Base-by-base conservation (phyloP, 2,113 vertebrate species). In the Strix aluco region DNA sequence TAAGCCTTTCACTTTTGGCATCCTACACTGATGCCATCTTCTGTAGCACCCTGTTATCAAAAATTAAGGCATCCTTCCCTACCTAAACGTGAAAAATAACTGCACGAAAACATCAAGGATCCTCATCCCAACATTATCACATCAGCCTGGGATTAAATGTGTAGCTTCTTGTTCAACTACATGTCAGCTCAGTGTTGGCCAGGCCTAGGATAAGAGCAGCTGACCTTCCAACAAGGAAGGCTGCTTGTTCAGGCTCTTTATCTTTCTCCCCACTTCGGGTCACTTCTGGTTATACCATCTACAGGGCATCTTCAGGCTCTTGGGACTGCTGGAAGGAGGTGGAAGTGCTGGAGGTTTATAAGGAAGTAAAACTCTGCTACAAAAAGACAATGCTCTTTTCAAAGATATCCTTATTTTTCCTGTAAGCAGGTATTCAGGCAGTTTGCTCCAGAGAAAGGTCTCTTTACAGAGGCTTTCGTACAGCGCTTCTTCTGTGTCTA, bases 1-100 rank as follows among this genome's bases (percentile, higher is more conserved):
- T 63, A 49, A 77, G 55, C 85, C 73, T 96, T 93, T 86, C 11
- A 9, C 22, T 97, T 95, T 66, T 78, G 88, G 90, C 88, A 81
- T 32, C 67, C 75, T 72, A 52, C 74, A 11, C 29, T 17, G 71
- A 30, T 83, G 75, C 59, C 69, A 42, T 18, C 77, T 95, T 95
- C 38, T 72, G 55, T 34, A 2, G 49, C 36, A 92, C 44, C 5
- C 27, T 67, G 13, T 38, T 84, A 82, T 22, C 66, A 87, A 65
- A 86, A 86, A 8, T 13, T 15, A 65, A 66, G 69, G 54, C 10
- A 1, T 75, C 81, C 55, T 62, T 89, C 78, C 67, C 92, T 66
- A 69, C 57, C 49, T 73, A 58, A 42, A 75, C 36, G 40, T 61
- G 59, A 86, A 73, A 88, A 88, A 52, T 20, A 82, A 89, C 70